phyloP scores from a whole-genome alignment of 37 sponge, comb jelly and placozoan species.

The Ephydatia muelleri region DNA sequence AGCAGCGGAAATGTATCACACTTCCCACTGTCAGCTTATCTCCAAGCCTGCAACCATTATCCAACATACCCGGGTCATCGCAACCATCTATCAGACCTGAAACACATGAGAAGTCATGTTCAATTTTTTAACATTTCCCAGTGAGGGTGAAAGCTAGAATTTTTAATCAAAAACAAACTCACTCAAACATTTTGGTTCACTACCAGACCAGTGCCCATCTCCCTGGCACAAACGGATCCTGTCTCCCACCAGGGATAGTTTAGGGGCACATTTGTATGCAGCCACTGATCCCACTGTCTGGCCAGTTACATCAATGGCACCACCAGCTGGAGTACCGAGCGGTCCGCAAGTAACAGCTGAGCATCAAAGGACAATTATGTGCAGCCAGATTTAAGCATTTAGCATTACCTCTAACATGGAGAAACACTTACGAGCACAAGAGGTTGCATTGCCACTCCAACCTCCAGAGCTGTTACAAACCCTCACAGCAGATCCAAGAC shows the following conservation, averaged over 20 bases:
- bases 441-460: constrained; percentile 58
- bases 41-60: constrained; percentile 35
- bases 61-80: constrained; percentile 52
- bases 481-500: constrained; percentile 25
- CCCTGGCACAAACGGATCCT: constrained; percentile 30
- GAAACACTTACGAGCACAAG: constrained; percentile 65
- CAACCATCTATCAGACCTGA: constrained; percentile 37
- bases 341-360: constrained; percentile 33
- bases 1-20: constrained; percentile 53
- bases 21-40: constrained; percentile 16
- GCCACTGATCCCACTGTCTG: constrained; percentile 30
- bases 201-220: constrained; percentile 61
- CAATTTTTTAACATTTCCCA: too few species aligned
- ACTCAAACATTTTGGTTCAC: constrained; percentile 45
- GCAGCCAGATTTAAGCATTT: too few species aligned
- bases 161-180: too few species aligned
- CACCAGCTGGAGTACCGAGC: constrained; percentile 29
- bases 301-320: constrained; percentile 9
- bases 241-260: constrained; percentile 53
- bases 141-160: too few species aligned
- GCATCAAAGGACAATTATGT: too few species aligned
- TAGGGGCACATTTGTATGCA: constrained; percentile 59
- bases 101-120: neutral
- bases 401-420: too few species aligned
- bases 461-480: constrained; percentile 41